A percentile compares a stretch with the other conserved stretches of the same genome.
phyloP scores from a whole-genome alignment of 2,113 vertebrate genomes.

The Dipodomys spectabilis region DNA sequence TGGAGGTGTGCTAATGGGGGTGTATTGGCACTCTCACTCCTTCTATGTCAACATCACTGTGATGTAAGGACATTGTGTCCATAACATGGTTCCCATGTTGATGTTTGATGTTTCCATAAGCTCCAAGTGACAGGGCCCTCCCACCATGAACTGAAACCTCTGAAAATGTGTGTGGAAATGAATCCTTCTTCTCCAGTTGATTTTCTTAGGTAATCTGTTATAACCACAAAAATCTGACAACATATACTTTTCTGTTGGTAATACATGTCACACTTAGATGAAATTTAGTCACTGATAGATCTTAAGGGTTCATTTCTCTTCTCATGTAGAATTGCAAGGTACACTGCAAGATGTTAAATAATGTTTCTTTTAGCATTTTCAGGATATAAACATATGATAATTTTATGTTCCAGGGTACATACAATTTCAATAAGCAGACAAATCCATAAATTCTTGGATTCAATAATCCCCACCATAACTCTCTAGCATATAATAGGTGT shows the following conservation, averaged over 20 bases:
- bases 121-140: not conserved
- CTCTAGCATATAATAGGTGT: not conserved
- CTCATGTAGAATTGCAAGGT: not conserved
- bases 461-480: fast-evolving
- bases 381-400: not conserved
- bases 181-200: not conserved
- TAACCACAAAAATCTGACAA: not conserved
- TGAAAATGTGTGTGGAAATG: too few relatives aligned
- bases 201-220: not conserved
- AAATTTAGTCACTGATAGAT: not conserved
- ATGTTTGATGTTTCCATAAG: not conserved
- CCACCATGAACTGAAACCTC: not conserved
- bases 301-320: not conserved
- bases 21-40: too few relatives aligned
- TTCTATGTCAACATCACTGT: too few relatives aligned
- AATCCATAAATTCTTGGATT: not conserved
- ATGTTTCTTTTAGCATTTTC: not conserved
- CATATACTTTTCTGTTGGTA: not conserved
- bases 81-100: too few relatives aligned
- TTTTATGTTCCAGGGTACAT: not conserved
- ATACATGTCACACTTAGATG: not conserved
- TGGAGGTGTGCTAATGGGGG: too few relatives aligned
- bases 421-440: fast-evolving
- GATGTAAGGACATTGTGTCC: too few relatives aligned
- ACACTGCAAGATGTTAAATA: not conserved